Percentiles rank a stretch among this genome's conserved stretches.
phyloP scores from a whole-genome alignment of 2,888 invertebrate species.

The Herminia tarsipennalis region DNA sequence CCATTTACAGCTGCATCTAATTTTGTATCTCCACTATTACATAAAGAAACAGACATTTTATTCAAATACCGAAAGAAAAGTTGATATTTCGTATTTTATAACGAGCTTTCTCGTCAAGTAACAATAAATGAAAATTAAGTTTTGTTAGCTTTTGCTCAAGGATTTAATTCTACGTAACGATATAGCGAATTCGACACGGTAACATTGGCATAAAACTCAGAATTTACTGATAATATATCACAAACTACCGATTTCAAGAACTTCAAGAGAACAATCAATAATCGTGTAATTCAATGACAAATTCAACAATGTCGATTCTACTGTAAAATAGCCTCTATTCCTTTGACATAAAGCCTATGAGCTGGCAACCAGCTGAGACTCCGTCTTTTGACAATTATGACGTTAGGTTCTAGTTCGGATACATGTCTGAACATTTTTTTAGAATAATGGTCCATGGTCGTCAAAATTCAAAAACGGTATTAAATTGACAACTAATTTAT shows the following conservation, averaged over 20 bases:
- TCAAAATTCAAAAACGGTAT: neutral
- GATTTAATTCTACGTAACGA: neutral
- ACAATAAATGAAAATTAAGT: neutral
- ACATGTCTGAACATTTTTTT: neutral
- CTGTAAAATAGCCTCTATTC: neutral
- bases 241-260: constrained; percentile 18
- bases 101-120: neutral
- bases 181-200: constrained; percentile 1
- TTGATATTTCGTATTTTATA: neutral
- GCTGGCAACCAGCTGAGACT: neutral
- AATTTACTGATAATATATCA: constrained; percentile 22
- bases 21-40: constrained; percentile 80
- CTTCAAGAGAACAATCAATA: constrained; percentile 1
- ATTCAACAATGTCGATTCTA: neutral
- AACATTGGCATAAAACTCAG: constrained; percentile 9
- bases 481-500: neutral
- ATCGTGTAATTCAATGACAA: constrained; percentile 1
- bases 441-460: no score
- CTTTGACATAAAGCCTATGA: accelerated
- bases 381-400: neutral
- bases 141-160: no score
- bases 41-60: constrained; percentile 56
- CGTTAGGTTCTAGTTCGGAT: no score
- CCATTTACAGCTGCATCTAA: constrained; percentile 88
- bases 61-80: constrained; percentile 1